phyloP scores from a whole-genome alignment of 2,888 invertebrate species.

The Scaptomyza reducta region DNA sequence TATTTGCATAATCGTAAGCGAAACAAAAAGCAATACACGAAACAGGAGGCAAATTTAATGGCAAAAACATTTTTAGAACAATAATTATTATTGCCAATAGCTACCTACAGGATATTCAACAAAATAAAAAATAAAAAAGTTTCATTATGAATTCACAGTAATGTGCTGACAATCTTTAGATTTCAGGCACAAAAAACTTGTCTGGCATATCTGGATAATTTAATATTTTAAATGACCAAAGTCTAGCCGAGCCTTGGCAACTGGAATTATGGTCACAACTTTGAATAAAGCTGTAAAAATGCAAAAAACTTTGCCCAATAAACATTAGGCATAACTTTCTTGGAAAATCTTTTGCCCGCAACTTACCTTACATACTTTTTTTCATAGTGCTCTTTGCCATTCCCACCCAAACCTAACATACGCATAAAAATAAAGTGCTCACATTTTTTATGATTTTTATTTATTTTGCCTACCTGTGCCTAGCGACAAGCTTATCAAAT shows the following conservation, averaged over 20 bases:
- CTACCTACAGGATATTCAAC: constrained; percentile 45
- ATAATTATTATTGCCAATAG: constrained; percentile 63
- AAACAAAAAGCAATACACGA: constrained; percentile 21
- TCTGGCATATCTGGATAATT: constrained; percentile 62
- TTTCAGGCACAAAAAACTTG: constrained; percentile 40
- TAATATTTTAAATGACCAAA: constrained; percentile 72
- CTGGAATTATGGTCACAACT: constrained; percentile 52
- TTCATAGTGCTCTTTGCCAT: constrained; percentile 7
- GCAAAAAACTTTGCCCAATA: constrained; percentile 75
- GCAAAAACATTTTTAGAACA: constrained; percentile 45
- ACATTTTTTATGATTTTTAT: constrained; percentile 23
- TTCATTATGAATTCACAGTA: constrained; percentile 41
- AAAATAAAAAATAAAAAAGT: constrained; percentile 45
- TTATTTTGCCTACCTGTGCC: constrained; percentile 46
- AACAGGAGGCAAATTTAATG: constrained; percentile 58
- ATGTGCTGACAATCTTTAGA: constrained; percentile 73
- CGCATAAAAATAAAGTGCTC: constrained; percentile 49
- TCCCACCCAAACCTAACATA: constrained; percentile 10
- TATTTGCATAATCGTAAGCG: constrained; percentile 52
- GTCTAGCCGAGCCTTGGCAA: constrained; percentile 43
- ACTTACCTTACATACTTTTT: constrained; percentile 60
- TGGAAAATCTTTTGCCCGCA: constrained; percentile 40
- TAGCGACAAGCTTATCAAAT: constrained; percentile 71
- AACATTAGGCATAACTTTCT: constrained; percentile 74
- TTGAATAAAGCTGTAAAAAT: constrained; percentile 72